Conservation (phyloP, 1,140 invertebrate genomes). For the Drosophila tsacasi region DNA sequence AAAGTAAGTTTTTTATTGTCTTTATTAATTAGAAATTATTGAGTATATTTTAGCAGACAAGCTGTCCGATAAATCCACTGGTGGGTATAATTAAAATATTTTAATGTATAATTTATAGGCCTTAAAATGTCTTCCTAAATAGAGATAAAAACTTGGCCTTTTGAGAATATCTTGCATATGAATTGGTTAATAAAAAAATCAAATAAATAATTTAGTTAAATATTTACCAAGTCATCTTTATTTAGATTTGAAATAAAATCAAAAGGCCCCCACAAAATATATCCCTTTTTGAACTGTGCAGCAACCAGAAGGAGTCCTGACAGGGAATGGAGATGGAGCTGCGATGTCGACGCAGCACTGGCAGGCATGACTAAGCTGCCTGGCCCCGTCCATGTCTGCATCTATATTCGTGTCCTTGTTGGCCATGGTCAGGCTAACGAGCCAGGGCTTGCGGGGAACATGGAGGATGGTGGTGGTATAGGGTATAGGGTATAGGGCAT, state of each 20-base stretch:
- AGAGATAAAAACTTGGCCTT: too few relatives aligned
- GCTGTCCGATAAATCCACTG: too few relatives aligned
- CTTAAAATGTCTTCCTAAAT: too few relatives aligned
- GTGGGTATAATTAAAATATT: too few relatives aligned
- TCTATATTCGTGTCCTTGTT: conserved; percentile 42
- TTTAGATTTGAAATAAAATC: neutral
- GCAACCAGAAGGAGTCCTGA: conserved; percentile 2
- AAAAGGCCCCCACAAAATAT: too few relatives aligned
- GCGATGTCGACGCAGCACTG: conserved; percentile 61
- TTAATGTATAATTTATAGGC: too few relatives aligned
- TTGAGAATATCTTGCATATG: neutral
- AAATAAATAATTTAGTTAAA: neutral
- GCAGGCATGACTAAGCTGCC: conserved; percentile 69
- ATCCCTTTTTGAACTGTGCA: neutral
- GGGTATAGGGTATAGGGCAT: neutral
- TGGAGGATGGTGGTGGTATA: neutral
- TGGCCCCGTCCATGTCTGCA: conserved; percentile 26
- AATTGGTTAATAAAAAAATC: neutral
- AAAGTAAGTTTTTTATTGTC: neutral
- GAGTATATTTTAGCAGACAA: neutral
- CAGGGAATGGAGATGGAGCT: conserved; percentile 8
- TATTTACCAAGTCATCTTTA: neutral
- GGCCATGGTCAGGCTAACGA: conserved; percentile 59
- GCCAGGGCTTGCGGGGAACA: conserved; percentile 7
- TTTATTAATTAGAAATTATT: neutral